Percentiles rank a stretch among this genome's conserved stretches.
phyloP scores from a whole-genome alignment of 2,888 invertebrate genomes.

The Holacanthella duospinosa region DNA sequence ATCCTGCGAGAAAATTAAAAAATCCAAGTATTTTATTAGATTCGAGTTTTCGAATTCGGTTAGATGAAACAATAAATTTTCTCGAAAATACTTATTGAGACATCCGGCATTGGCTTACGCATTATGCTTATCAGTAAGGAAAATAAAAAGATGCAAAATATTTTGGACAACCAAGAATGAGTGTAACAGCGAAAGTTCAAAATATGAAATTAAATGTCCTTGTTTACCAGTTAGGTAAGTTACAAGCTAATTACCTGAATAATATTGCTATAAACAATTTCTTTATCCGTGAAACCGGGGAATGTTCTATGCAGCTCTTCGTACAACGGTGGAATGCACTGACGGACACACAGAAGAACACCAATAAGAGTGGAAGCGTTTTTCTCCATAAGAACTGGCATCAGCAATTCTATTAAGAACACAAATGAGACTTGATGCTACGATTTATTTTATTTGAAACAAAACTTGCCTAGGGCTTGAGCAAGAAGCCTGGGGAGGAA shows the following conservation, averaged over 20 bases:
- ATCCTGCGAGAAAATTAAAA: not conserved
- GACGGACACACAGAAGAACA: conserved; percentile 29
- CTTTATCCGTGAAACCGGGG: conserved; percentile 16
- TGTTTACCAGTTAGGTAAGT: too few relatives aligned
- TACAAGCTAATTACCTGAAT: conserved; percentile 25
- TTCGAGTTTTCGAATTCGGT: too few relatives aligned
- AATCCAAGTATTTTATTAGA: too few relatives aligned
- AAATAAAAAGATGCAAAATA: too few relatives aligned
- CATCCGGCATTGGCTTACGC: too few relatives aligned
- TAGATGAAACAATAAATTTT: too few relatives aligned
- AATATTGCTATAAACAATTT: conserved; percentile 17
- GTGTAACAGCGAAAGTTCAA: too few relatives aligned
- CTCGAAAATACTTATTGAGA: too few relatives aligned
- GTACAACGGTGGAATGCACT: conserved; percentile 29
- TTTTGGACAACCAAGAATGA: not conserved
- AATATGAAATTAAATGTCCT: too few relatives aligned
- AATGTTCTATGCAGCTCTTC: conserved; percentile 16
- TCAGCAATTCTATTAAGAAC: conserved; percentile 26
- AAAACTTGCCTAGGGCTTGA: too few relatives aligned
- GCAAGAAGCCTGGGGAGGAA: conserved; percentile 61
- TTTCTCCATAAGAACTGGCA: conserved; percentile 35
- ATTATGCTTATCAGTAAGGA: too few relatives aligned
- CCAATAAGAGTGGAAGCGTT: conserved; percentile 32
- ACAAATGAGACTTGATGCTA: conserved; percentile 4
- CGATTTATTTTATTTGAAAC: not conserved